Conservation (phyloP, 2,888 invertebrate genomes). For the Caenorhabditis panamensis region DNA sequence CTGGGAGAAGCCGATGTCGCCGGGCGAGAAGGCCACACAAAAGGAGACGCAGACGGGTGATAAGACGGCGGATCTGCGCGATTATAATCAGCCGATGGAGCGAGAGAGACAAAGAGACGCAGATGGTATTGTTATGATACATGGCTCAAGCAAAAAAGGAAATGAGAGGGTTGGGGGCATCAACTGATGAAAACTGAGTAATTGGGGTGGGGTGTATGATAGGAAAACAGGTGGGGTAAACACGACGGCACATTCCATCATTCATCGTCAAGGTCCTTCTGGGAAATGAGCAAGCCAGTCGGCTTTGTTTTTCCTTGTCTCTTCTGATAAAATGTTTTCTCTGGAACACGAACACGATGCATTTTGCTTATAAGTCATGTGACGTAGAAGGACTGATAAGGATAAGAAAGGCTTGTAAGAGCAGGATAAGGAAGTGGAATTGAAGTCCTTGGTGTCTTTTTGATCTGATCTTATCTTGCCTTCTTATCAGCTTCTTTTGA, state of each 20-base stretch:
- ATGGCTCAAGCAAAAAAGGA: constrained; percentile 14
- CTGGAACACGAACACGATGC: no score
- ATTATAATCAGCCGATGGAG: constrained; percentile 37
- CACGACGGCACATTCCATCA: constrained; percentile 23
- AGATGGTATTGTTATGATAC: constrained; percentile 51
- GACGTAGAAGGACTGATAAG: not conserved
- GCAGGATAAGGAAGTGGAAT: no score
- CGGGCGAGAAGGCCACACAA: constrained; percentile 16
- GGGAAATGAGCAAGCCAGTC: constrained; percentile 1
- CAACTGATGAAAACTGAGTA: constrained; percentile 3
- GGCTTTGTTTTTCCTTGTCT: not conserved
- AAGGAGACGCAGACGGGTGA: constrained; percentile 52
- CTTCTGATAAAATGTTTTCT: not conserved
- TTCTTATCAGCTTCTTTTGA: no score
- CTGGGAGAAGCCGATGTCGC: constrained; percentile 31
- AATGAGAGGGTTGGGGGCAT: constrained; percentile 15
- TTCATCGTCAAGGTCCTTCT: not conserved
- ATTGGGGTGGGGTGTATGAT: constrained; percentile 12
- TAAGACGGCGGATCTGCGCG: constrained; percentile 51
- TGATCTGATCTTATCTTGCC: no score
- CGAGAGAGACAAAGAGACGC: constrained; percentile 28
- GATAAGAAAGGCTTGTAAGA: not conserved
- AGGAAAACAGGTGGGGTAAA: constrained; percentile 3
- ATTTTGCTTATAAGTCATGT: no score
- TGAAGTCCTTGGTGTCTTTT: no score